Conservation (phyloP, 1,140 invertebrate genomes). For the Cylas formicarius region DNA sequence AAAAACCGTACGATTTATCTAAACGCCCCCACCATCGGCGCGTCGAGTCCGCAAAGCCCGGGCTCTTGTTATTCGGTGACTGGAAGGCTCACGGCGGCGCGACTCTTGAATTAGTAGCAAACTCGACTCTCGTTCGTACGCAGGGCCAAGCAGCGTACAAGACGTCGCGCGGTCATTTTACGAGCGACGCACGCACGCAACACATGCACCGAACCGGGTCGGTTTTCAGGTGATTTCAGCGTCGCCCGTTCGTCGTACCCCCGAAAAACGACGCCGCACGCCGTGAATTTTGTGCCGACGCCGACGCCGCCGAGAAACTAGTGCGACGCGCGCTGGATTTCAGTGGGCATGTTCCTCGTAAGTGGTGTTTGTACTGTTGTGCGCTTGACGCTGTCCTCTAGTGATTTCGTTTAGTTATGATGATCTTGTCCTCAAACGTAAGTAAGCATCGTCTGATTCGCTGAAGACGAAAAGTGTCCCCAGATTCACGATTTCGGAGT, state of each 20-base stretch:
- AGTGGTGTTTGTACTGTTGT: slow-evolving; percentile 18
- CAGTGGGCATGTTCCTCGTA: slow-evolving; percentile 21
- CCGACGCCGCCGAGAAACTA: background rate
- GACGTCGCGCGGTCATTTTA: slow-evolving; percentile 14
- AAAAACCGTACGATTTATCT: too few relatives aligned
- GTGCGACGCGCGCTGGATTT: slow-evolving; percentile 18
- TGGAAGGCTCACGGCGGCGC: slow-evolving; percentile 19
- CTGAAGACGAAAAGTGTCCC: too few relatives aligned
- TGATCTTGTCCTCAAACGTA: slow-evolving; percentile 26
- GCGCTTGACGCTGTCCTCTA: slow-evolving; percentile 13
- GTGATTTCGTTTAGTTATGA: slow-evolving; percentile 21
- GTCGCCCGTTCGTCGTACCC: too few relatives aligned
- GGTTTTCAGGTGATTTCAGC: too few relatives aligned
- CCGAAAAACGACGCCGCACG: too few relatives aligned
- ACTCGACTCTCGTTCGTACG: slow-evolving; percentile 9
- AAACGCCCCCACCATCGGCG: slow-evolving; percentile 16
- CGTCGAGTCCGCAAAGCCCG: too few relatives aligned
- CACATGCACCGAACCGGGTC: slow-evolving; percentile 12
- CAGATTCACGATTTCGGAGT: too few relatives aligned
- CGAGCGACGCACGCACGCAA: slow-evolving; percentile 9
- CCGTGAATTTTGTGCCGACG: too few relatives aligned
- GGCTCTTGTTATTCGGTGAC: slow-evolving; percentile 20
- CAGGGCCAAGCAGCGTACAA: slow-evolving; percentile 4
- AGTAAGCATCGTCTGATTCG: slow-evolving; percentile 22
- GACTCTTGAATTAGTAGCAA: slow-evolving; percentile 19